phyloP scores from a whole-genome alignment of 37 sponge, comb jelly and placozoan genomes.

The Cladorhizidae sp. region DNA sequence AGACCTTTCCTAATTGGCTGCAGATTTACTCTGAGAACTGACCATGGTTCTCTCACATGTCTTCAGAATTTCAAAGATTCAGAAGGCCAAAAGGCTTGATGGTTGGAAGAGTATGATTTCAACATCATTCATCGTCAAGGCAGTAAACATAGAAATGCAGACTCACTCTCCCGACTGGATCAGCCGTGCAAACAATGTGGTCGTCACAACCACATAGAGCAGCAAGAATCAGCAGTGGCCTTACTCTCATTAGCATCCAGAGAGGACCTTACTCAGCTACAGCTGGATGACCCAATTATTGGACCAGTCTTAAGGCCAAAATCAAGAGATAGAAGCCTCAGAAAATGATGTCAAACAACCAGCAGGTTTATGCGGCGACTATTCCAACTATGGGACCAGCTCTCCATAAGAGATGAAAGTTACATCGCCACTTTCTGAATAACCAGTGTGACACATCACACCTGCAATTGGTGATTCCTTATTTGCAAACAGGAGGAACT shows the following conservation, averaged over 20 bases:
- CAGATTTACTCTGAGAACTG: slow-evolving; percentile 11
- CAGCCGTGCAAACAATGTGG: slow-evolving; percentile 26
- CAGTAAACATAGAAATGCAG: slow-evolving; percentile 5
- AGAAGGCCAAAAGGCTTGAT: slow-evolving; percentile 38
- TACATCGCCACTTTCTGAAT: no score
- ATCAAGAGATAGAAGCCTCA: background rate
- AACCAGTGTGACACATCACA: no score
- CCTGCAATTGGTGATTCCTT: no score
- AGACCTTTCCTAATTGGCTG: slow-evolving; percentile 7
- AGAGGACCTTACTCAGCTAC: no score
- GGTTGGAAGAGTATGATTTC: slow-evolving; percentile 39
- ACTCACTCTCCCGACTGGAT: slow-evolving; percentile 8
- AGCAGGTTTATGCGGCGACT: no score
- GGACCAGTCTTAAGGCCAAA: background rate
- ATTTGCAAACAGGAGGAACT: no score
- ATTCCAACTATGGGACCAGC: no score
- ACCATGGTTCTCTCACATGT: slow-evolving; percentile 31
- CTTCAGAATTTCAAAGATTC: slow-evolving; percentile 31
- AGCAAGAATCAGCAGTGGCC: no score
- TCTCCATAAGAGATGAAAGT: no score
- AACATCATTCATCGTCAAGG: slow-evolving; percentile 11
- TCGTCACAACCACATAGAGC: background rate
- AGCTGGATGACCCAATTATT: no score
- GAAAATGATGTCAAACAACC: no score
- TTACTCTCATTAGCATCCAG: no score